Base-by-base conservation (phyloP, 2,888 invertebrate genomes). In the Omphaloscelis lunosa region DNA sequence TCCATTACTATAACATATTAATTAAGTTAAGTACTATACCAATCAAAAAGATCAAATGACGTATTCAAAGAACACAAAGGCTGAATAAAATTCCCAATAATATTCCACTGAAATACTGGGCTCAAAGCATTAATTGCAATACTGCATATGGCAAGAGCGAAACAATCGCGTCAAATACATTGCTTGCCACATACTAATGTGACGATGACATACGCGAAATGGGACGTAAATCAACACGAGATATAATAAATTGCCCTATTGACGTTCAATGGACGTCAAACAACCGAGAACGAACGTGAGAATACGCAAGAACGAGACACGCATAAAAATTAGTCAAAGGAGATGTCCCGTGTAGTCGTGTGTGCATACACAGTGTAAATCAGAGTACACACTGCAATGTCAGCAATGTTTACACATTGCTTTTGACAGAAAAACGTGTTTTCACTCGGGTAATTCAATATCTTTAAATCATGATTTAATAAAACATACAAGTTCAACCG, bases 141-240 rank as follows among this genome's bases (percentile, higher is more conserved):
- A 67, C 48, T 29, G 66, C 67, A 34, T 51, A n/a, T 34, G 34
- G 34, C 23, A 68, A 20, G 5, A 29, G 68, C 74, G 61, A 72
- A 74, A 79, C 66, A 67, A 41, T 61, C n/a, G 62, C 70, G 58
- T 78, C 76, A 77, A 73, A 84, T 85, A 89, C 86, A 85, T 86
- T 85, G 86, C 86, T 69, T 34, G 75, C 70, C 84, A 86, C 86
- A 90, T 89, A 89, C 87, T 85, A 88, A 89, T 88, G 79, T 75
- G 45, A 71, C 66, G 58, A 29, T 68, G 82, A 83, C 79, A 80
- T 80, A 84, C 79, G 91, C 92, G 86, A 91, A 92, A 92, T 89
- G 85, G 87, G 82, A 85, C 92, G 90, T 95, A 95, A 94, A 95
- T 95, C 95, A 94, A 88, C 73, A 29, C 73, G 90, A 92, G 91